These are phyloP conservation scores for Connochaetes taurinus DNA, from an alignment of 2,113 vertebrate species.

Conservation along the genomic window DNA sequence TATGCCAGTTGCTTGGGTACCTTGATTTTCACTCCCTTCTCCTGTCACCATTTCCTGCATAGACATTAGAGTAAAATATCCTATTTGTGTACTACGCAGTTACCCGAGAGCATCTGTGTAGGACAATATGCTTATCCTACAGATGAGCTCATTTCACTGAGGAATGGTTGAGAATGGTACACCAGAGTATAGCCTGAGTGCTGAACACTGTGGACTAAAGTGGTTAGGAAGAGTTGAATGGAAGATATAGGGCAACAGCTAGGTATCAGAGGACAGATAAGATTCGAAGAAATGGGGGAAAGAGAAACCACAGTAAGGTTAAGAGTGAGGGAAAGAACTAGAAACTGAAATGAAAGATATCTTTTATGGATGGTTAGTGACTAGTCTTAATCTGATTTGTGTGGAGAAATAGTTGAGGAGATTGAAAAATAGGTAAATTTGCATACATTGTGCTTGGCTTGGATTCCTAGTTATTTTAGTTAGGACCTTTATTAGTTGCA, in stretches of 20 bases:
- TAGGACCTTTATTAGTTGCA: not conserved
- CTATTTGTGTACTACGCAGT: not conserved
- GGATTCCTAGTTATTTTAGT: not conserved
- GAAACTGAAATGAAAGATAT: not conserved
- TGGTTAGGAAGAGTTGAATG: not conserved
- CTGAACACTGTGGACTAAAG: not conserved
- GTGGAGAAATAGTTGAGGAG: not conserved
- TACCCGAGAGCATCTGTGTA: not conserved
- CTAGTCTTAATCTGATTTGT: not conserved
- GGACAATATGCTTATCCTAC: not conserved
- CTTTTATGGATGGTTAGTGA: not conserved
- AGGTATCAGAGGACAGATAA: not conserved
- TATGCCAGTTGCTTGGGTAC: not conserved
- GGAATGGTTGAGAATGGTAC: not conserved
- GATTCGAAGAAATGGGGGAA: not conserved
- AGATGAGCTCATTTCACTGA: not conserved
- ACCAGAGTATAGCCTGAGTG: not conserved
- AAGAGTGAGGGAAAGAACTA: not conserved
- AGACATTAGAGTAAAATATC: not conserved
- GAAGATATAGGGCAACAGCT: not conserved
- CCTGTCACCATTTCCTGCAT: not conserved
- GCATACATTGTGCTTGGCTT: not conserved
- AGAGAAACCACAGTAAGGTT: not conserved
- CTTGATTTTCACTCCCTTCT: not conserved
- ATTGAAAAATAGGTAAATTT: not conserved